phyloP scores from a whole-genome alignment of 2,797 vertebrate genomes.

The Liasis olivaceus region DNA sequence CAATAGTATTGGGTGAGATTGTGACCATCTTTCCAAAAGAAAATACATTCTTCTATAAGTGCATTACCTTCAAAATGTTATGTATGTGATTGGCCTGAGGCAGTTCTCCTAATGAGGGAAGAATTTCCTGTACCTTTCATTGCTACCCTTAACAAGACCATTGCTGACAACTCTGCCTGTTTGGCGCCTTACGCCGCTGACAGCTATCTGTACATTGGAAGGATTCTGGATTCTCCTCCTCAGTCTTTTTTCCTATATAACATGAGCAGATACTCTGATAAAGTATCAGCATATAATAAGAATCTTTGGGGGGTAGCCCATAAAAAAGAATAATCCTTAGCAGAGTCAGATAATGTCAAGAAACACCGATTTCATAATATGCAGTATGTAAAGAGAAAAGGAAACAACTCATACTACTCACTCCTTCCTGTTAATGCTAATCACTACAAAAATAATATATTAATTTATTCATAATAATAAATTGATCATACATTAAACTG shows the following conservation, averaged over 20 bases:
- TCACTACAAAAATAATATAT: conserved; percentile 17
- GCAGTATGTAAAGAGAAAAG: conserved; percentile 45
- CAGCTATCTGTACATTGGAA: conserved; percentile 47
- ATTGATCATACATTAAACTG: too few species aligned
- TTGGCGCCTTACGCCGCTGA: neutral
- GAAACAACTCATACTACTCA: conserved; percentile 45
- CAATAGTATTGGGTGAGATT: neutral
- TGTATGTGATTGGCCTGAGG: conserved; percentile 6
- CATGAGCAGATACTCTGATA: conserved; percentile 57
- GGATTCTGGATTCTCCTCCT: conserved; percentile 37
- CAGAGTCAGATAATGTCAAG: conserved; percentile 48
- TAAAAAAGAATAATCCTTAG: conserved; percentile 50
- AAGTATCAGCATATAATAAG: conserved; percentile 62
- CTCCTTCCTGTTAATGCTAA: conserved; percentile 51
- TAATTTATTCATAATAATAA: too few species aligned
- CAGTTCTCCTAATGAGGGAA: conserved; percentile 1
- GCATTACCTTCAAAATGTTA: neutral
- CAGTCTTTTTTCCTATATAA: neutral
- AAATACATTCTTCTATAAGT: neutral
- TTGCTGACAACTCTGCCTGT: conserved; percentile 40
- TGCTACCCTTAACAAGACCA: conserved; percentile 56
- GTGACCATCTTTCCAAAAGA: neutral
- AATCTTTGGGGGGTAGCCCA: conserved; percentile 51
- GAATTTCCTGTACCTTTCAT: conserved; percentile 3
- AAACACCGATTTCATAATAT: conserved; percentile 46